Evolutionary conservation across 2,888 invertebrate species (phyloP).

Genomic region (Latrodectus elegans): DNA sequence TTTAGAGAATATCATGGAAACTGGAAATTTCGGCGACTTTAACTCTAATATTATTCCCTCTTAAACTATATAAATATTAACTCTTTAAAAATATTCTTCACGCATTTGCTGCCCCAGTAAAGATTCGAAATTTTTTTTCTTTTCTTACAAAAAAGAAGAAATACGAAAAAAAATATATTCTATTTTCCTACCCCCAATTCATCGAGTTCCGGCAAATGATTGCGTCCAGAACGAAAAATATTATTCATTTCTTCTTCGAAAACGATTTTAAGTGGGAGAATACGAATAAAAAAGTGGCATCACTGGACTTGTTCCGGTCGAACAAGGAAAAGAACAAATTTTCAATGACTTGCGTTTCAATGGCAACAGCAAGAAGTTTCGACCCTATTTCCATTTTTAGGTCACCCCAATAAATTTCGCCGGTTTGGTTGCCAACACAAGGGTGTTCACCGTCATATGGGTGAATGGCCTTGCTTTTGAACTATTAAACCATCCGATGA

Average conservation of each 20-base stretch:
- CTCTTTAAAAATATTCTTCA: not conserved
- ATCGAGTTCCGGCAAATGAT: not conserved
- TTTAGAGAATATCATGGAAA: too few species aligned
- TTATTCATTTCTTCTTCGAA: not conserved
- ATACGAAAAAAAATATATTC: not conserved
- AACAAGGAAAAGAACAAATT: not conserved
- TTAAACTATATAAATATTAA: not conserved
- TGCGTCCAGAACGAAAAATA: not conserved
- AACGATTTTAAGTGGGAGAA: slow-evolving; percentile 2
- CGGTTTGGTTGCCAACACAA: slow-evolving; percentile 18
- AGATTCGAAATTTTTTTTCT: not conserved
- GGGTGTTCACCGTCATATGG: slow-evolving; percentile 22
- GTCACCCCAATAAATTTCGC: slow-evolving; percentile 43
- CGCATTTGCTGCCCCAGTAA: not conserved
- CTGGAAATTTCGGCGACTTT: too few species aligned
- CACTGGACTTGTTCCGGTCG: slow-evolving; percentile 13
- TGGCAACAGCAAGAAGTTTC: slow-evolving; percentile 43
- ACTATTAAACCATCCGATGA: too few species aligned
- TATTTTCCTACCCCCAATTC: not conserved
- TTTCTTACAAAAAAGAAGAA: not conserved
- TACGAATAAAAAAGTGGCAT: slow-evolving; percentile 1
- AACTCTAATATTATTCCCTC: too few species aligned
- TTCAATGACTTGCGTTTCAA: slow-evolving; percentile 34
- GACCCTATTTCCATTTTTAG: slow-evolving; percentile 42
- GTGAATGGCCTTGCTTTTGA: slow-evolving; percentile 20